These are phyloP conservation scores for Lutjanus argentimaculatus DNA, from an alignment of 2,797 vertebrate species.

Conservation along the genomic window DNA sequence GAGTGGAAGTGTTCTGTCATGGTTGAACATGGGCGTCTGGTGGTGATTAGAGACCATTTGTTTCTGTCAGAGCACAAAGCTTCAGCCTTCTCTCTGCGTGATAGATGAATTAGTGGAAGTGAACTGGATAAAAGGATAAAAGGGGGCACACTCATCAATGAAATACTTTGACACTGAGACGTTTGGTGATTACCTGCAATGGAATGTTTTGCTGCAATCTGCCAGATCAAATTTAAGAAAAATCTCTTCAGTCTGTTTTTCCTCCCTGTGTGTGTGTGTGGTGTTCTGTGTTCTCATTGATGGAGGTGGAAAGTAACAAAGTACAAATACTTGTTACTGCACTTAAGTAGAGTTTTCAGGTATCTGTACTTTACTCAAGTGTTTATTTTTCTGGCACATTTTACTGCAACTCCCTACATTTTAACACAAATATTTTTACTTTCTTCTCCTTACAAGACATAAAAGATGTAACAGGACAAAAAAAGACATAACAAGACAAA, in stretches of 20 bases:
- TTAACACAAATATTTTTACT: too few species aligned
- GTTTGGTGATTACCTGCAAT: slow-evolving; percentile 59
- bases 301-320: too few species aligned
- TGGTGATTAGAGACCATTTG: slow-evolving; percentile 83
- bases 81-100: slow-evolving; percentile 67
- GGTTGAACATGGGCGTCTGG: slow-evolving; percentile 80
- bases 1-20: slow-evolving; percentile 82
- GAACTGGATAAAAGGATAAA: slow-evolving; percentile 69
- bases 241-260: slow-evolving; percentile 31
- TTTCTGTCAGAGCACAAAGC: slow-evolving; percentile 82
- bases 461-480: too few species aligned
- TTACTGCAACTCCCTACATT: too few species aligned
- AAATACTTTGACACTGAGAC: slow-evolving; percentile 65
- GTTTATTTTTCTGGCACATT: too few species aligned
- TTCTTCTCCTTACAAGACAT: too few species aligned
- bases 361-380: too few species aligned
- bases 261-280: slow-evolving; percentile 37
- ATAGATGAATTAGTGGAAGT: slow-evolving; percentile 80
- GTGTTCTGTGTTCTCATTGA: slow-evolving; percentile 1
- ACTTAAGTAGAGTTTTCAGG: too few species aligned
- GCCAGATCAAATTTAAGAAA: slow-evolving; percentile 49
- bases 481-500: too few species aligned
- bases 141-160: slow-evolving; percentile 74
- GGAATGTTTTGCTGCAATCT: slow-evolving; percentile 56
- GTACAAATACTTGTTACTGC: too few species aligned